A percentile compares a stretch with the other conserved stretches of the same genome.
Conservation (phyloP, 1,140 invertebrate species). For the Parapsyche elsis region DNA sequence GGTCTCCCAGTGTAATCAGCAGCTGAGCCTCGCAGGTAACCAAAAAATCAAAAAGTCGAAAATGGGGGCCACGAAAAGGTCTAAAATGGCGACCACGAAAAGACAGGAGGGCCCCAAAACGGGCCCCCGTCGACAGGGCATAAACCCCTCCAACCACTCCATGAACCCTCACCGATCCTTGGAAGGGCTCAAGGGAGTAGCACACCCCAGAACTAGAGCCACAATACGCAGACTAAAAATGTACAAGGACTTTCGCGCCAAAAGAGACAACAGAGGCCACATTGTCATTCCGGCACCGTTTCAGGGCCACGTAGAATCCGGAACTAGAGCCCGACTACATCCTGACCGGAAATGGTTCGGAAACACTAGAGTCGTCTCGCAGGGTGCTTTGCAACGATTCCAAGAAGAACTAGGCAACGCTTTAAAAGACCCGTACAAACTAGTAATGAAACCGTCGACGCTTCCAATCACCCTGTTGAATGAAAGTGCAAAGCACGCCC, state of each 20-base stretch:
- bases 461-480: conserved; percentile 95
- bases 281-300: conserved; percentile 95
- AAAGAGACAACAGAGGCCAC: conserved; percentile 90
- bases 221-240: conserved; percentile 97
- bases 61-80: conserved; percentile 57
- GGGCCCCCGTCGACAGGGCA: conserved; percentile 80
- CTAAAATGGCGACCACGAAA: not conserved
- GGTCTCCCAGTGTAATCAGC: too few species aligned
- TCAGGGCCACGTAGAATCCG: conserved; percentile 88
- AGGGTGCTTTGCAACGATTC: conserved; percentile 95
- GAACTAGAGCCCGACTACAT: conserved; percentile 92
- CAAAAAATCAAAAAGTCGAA: not conserved
- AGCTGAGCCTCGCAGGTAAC: not conserved
- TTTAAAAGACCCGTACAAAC: conserved; percentile 95
- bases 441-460: conserved; percentile 96
- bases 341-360: conserved; percentile 99
- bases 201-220: conserved; percentile 85
- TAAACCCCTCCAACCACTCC: conserved; percentile 83
- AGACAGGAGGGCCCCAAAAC: conserved; percentile 78
- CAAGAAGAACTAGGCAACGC: conserved; percentile 95
- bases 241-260: conserved; percentile 97
- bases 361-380: conserved; percentile 90
- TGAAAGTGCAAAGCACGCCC: conserved; percentile 89
- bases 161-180: conserved; percentile 88
- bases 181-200: conserved; percentile 84